phyloP scores from a whole-genome alignment of 2,113 vertebrate genomes.

The Embiotoca jacksoni region DNA sequence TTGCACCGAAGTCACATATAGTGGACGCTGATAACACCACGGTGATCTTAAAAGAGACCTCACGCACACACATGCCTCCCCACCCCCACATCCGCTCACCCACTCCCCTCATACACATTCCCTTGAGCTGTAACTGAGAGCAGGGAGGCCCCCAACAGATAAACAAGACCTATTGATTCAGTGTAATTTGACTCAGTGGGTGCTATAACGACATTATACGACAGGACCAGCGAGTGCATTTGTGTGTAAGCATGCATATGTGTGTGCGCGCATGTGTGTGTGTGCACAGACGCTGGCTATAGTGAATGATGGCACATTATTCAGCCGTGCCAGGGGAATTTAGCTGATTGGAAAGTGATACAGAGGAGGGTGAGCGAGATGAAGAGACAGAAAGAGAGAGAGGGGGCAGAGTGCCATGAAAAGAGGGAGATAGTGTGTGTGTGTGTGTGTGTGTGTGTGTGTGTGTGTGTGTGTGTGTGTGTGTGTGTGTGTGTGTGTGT shows the following conservation, averaged over 20 bases:
- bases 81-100: not conserved
- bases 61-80: not conserved
- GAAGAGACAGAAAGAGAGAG: constrained; percentile 10
- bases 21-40: constrained; percentile 28
- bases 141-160: constrained; percentile 68
- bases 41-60: constrained; percentile 42
- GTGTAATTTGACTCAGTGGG: constrained; percentile 74
- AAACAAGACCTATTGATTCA: constrained; percentile 81
- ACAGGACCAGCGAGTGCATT: constrained; percentile 35
- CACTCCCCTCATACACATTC: constrained; percentile 23
- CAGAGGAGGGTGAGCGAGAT: constrained; percentile 25
- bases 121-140: constrained; percentile 64
- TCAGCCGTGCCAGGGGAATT: constrained; percentile 62
- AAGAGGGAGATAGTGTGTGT: constrained; percentile 5
- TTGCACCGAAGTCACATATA: constrained; percentile 20
- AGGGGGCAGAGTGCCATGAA: constrained; percentile 17
- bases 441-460: constrained; percentile 34
- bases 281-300: not conserved
- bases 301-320: constrained; percentile 64
- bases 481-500: constrained; percentile 26
- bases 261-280: constrained; percentile 23
- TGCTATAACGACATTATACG: constrained; percentile 74
- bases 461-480: constrained; percentile 30
- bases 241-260: constrained; percentile 35
- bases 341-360: constrained; percentile 76